phyloP scores from a whole-genome alignment of 2,797 vertebrate genomes.

The Propithecus perrieri region DNA sequence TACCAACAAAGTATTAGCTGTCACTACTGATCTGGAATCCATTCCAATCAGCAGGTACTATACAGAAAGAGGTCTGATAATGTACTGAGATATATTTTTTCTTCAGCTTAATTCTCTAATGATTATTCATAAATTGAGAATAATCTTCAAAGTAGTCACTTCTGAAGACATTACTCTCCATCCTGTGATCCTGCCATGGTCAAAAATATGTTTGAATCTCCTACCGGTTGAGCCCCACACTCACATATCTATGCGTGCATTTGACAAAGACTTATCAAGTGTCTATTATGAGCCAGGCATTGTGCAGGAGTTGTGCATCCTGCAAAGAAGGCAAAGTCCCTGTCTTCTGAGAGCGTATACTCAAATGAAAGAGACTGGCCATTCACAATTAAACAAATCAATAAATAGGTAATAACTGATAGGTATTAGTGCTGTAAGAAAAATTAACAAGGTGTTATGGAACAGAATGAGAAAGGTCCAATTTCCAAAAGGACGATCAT shows the following conservation, averaged over 20 bases:
- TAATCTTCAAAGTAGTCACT: neutral
- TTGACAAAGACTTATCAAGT: neutral
- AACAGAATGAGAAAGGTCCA: neutral
- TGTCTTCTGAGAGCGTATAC: neutral
- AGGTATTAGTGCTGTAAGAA: neutral
- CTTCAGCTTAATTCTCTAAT: neutral
- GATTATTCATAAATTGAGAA: neutral
- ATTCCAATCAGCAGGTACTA: neutral
- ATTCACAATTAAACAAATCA: neutral
- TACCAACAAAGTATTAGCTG: neutral
- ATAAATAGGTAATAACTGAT: neutral
- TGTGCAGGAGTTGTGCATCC: neutral
- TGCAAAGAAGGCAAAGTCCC: neutral
- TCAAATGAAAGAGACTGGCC: neutral
- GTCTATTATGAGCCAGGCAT: neutral
- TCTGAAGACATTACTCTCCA: neutral
- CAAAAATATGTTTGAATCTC: neutral
- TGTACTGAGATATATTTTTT: neutral
- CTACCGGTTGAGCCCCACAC: neutral
- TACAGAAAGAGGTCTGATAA: neutral
- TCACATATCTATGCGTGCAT: neutral
- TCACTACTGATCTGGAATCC: neutral
- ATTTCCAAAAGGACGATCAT: neutral
- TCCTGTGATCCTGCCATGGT: neutral
- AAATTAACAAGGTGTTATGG: neutral